Percentiles rank a stretch among this genome's conserved stretches.
Evolutionary conservation across 2,888 invertebrate species (phyloP).

Genomic region (Epinotia brunnichana): DNA sequence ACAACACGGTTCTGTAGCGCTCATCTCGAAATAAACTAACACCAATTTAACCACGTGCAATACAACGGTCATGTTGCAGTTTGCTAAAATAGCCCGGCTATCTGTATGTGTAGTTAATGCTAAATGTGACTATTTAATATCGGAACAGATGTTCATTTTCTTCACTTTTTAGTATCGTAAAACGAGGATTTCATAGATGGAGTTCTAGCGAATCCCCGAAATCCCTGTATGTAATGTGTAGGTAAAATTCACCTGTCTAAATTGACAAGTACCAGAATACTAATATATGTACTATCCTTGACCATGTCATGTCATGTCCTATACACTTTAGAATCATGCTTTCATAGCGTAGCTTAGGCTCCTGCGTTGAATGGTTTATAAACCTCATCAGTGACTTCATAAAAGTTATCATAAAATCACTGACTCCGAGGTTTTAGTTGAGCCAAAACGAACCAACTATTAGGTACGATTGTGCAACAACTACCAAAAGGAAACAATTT

Average conservation of each 20-base stretch:
- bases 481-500: constrained; percentile 31
- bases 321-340: too few species aligned
- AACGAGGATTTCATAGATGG: too few species aligned
- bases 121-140: neutral
- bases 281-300: too few species aligned
- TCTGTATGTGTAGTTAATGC: constrained; percentile 13
- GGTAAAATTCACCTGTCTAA: too few species aligned
- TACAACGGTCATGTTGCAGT: constrained; percentile 23
- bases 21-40: constrained; percentile 62
- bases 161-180: too few species aligned
- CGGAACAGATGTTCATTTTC: too few species aligned
- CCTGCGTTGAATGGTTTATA: too few species aligned
- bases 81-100: constrained; percentile 7
- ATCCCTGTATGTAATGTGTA: too few species aligned
- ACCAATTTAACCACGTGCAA: constrained; percentile 66
- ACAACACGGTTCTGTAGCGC: constrained; percentile 60
- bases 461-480: constrained; percentile 4
- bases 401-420: neutral
- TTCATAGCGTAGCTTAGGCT: too few species aligned
- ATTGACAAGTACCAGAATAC: too few species aligned
- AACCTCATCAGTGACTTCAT: neutral
- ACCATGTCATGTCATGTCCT: too few species aligned
- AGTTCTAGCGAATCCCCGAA: too few species aligned
- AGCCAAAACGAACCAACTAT: neutral
- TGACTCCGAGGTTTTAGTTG: neutral